Conservation (phyloP, 1,140 invertebrate genomes). For the Cotesia glomerata region DNA sequence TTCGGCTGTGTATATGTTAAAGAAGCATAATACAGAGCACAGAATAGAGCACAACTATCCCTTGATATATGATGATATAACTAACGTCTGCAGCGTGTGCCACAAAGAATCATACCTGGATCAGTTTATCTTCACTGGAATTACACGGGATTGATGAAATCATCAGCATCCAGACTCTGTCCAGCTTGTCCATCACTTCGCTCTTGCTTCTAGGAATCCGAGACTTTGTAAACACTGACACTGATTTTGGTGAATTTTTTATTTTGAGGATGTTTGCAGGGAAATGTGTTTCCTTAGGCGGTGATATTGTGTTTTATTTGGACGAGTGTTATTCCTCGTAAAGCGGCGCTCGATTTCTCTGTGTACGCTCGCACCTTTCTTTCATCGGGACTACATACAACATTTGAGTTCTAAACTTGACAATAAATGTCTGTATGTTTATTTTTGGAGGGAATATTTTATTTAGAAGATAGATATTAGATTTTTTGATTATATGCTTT, state of each 20-base stretch:
- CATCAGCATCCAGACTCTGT: too few relatives aligned
- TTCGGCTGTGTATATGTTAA: not conserved
- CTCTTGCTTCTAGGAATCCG: not conserved
- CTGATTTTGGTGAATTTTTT: too few relatives aligned
- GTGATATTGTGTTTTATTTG: slow-evolving; percentile 57
- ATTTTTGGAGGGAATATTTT: too few relatives aligned
- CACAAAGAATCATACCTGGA: not conserved
- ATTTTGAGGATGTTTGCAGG: slow-evolving; percentile 51
- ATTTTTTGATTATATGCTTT: too few relatives aligned
- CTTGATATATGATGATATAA: not conserved
- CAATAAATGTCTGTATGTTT: too few relatives aligned
- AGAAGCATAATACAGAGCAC: slow-evolving; percentile 11
- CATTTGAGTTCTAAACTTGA: too few relatives aligned
- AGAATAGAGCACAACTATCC: not conserved
- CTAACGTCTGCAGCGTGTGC: slow-evolving; percentile 23
- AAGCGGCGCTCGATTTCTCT: not conserved
- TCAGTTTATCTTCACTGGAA: too few relatives aligned
- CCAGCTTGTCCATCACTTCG: too few relatives aligned
- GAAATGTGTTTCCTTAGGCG: slow-evolving; percentile 62
- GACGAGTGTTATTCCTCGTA: slow-evolving; percentile 8
- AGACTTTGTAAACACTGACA: slow-evolving; percentile 45
- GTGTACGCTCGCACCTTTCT: not conserved
- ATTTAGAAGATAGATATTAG: too few relatives aligned
- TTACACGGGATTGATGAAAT: too few relatives aligned
- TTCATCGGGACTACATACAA: not conserved